Evolutionary conservation across 2,888 invertebrate species (phyloP).

Genomic region (Parnassius smintheus): DNA sequence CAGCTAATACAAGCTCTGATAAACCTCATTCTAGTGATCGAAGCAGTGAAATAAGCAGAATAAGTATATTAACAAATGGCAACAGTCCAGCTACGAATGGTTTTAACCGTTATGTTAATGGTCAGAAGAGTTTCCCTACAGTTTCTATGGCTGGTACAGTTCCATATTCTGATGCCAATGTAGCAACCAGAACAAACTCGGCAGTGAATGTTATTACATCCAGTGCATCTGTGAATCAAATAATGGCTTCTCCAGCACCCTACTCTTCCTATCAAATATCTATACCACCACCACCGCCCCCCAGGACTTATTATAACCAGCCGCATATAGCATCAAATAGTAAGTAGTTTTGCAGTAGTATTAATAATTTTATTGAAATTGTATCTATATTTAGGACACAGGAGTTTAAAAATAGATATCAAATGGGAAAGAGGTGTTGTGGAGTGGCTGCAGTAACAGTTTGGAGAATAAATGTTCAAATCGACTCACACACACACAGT

Average conservation of each 20-base stretch:
- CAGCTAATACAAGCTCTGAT: conserved; percentile 14
- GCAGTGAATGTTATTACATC: neutral
- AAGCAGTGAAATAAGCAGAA: conserved; percentile 8
- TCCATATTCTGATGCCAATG: conserved; percentile 1
- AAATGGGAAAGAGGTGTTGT: too few relatives aligned
- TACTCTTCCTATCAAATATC: conserved; percentile 22
- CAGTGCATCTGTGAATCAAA: neutral
- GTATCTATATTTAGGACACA: too few relatives aligned
- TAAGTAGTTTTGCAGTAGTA: conserved; percentile 10
- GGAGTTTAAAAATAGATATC: too few relatives aligned
- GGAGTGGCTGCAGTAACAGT: too few relatives aligned
- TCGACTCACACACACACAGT: too few relatives aligned
- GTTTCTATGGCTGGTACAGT: conserved; percentile 5
- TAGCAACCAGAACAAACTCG: conserved; percentile 1
- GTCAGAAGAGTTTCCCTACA: conserved; percentile 15
- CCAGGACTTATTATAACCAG: conserved; percentile 15
- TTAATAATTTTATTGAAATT: too few relatives aligned
- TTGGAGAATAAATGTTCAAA: too few relatives aligned
- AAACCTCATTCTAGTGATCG: conserved; percentile 9
- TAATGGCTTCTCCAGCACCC: conserved; percentile 5
- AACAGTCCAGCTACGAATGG: conserved; percentile 11
- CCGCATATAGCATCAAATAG: conserved; percentile 7
- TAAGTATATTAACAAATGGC: conserved; percentile 1
- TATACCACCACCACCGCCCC: conserved; percentile 21
- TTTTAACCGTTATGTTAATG: conserved; percentile 17